Conservation (phyloP, 2,888 invertebrate species). For the Quadroppia sp. region DNA sequence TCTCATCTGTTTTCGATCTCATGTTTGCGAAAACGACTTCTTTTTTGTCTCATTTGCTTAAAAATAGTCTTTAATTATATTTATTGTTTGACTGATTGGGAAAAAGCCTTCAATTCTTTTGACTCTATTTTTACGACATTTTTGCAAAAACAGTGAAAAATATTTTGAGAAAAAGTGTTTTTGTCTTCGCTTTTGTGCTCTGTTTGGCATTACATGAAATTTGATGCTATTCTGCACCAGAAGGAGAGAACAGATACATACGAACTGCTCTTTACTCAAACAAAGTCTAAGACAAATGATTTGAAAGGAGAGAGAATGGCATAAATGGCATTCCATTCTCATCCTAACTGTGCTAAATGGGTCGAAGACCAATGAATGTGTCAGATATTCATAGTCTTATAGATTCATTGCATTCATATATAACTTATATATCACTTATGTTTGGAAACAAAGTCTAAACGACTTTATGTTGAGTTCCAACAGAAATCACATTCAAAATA, state of each 20-base stretch:
- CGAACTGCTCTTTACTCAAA: background rate
- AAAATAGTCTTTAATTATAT: background rate
- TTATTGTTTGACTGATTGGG: background rate
- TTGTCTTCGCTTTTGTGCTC: constrained; percentile 18
- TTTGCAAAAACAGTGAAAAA: no score
- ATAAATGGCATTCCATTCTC: constrained; percentile 34
- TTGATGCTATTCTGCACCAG: background rate
- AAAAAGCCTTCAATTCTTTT: no score
- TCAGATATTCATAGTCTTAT: constrained; percentile 8
- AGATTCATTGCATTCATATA: background rate
- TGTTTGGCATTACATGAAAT: constrained; percentile 7
- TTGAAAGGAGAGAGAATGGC: constrained; percentile 11
- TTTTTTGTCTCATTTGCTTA: background rate
- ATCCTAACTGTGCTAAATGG: constrained; percentile 34
- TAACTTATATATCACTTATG: constrained; percentile 5
- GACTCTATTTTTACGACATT: no score
- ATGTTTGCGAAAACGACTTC: background rate
- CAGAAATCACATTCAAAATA: background rate
- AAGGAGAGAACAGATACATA: background rate
- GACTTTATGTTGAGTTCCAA: background rate
- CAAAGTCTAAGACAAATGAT: constrained; percentile 35
- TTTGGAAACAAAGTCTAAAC: constrained; percentile 30
- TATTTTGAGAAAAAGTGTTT: constrained; percentile 1
- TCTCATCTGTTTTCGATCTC: background rate
- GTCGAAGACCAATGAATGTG: constrained; percentile 35